Evolutionary conservation across 2,888 invertebrate species (phyloP), one percentile per base, ranked within the genome.

Genomic region (Nesidiocoris tenuis): DNA sequence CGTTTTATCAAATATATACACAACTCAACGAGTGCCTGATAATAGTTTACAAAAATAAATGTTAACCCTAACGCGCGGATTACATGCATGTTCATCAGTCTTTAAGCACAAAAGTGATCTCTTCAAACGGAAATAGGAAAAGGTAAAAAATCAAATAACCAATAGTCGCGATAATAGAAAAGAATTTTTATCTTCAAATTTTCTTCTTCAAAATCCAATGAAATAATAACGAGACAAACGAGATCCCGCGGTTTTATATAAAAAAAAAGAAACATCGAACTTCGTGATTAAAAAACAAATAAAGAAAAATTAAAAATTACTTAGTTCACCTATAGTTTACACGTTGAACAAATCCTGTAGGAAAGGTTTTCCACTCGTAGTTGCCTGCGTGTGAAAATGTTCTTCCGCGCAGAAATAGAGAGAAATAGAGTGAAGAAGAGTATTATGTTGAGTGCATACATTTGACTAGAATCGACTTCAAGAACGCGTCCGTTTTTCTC

Each of bases 391-490:
- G 7, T 9, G 59, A 39, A 39, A 39, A n/a, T 39, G 3, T 12
- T 39, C 39, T 12, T 39, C 39, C 39, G 3, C 39, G 12, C 39
- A 39, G 5, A 7, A 12, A 39, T 39, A 39, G 39, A 39, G 3
- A 9, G 63, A 65, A 24, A 72, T 23, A 72, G 63, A 72, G 63
- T 61, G 72, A 56, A 72, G 61, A 17, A 70, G 72, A 72, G 72
- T 72, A 72, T 72, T 72, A 63, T 54, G 61, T 39, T 61, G 72
- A 63, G 72, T 72, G 72, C 72, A 61, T 21, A 72, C 72, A 72
- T 72, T 39, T 72, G 72, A 72, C 72, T 72, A 72, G 72, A 72
- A 72, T 72, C 61, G 72, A 72, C 72, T 72, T 72, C 61, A 25
- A 72, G 63, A 72, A 61, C 63, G 25, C 72, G 39, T 72, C 63